phyloP scores from a whole-genome alignment of 2,797 vertebrate species.

The Sebastes hubbsi region DNA sequence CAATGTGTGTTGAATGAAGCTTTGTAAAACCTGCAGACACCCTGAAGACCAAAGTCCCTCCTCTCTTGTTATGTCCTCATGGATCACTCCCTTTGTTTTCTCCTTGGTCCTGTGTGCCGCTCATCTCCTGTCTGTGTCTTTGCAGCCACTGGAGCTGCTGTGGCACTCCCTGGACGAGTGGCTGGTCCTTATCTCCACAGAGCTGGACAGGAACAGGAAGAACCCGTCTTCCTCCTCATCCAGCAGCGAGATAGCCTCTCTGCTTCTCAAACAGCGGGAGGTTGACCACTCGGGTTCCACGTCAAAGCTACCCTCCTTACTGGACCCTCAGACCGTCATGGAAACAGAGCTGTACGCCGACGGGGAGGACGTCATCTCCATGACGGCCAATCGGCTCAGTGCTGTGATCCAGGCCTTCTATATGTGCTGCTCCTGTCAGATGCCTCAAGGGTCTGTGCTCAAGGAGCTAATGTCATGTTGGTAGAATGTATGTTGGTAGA shows the following conservation, averaged over 20 bases:
- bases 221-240: conserved; percentile 80
- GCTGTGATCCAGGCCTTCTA: conserved; percentile 99
- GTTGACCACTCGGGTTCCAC: conserved; percentile 59
- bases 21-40: neutral
- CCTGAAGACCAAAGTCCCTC: neutral
- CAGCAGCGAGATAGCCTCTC: conserved; percentile 89
- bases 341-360: conserved; percentile 86
- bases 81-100: neutral
- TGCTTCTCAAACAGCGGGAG: conserved; percentile 92
- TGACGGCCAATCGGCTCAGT: conserved; percentile 96
- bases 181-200: conserved; percentile 96
- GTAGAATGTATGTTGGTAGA: no score
- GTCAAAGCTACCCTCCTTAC: conserved; percentile 62
- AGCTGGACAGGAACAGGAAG: conserved; percentile 88
- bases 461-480: no score
- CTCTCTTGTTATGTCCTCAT: neutral
- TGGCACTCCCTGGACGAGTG: conserved; percentile 99
- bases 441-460: conserved; percentile 89
- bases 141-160: conserved; percentile 94
- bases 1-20: neutral
- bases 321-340: conserved; percentile 77
- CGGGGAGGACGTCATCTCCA: conserved; percentile 96
- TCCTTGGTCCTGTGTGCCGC: neutral
- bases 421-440: conserved; percentile 98
- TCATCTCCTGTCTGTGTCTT: neutral